A percentile compares a stretch with the other conserved stretches of the same genome.
Evolutionary conservation across 2,113 vertebrate genomes (phyloP).

Genomic region (Condylura cristata): DNA sequence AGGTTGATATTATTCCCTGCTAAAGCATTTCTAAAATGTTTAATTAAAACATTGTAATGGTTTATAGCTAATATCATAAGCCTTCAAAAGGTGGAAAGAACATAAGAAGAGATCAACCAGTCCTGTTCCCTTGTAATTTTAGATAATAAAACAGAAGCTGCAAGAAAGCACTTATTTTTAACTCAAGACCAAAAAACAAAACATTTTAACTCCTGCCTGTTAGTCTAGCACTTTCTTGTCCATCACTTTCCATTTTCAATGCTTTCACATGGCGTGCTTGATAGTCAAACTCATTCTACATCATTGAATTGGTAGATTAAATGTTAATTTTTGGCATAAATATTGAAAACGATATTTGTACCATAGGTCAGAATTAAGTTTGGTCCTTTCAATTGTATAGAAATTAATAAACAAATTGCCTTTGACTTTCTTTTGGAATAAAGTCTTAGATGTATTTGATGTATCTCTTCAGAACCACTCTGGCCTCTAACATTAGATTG

Average conservation of each 20-base stretch:
- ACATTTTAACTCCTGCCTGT: not conserved
- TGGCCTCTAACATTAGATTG: not conserved
- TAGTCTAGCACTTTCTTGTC: not conserved
- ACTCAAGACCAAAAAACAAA: not conserved
- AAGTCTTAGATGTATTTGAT: not conserved
- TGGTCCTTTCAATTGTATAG: not conserved
- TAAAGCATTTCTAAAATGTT: not conserved
- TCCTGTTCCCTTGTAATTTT: not conserved
- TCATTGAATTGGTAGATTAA: not conserved
- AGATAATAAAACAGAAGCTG: not conserved
- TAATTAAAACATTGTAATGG: not conserved
- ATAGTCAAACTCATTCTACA: not conserved
- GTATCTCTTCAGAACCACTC: not conserved
- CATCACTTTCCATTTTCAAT: not conserved
- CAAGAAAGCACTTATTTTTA: constrained; percentile 27
- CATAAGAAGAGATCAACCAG: not conserved
- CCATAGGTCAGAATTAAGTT: not conserved
- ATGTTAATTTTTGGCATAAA: not conserved
- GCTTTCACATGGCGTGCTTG: not conserved
- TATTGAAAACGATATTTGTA: not conserved
- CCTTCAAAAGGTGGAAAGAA: not conserved
- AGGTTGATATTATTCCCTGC: not conserved
- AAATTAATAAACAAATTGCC: constrained; percentile 1
- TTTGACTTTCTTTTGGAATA: not conserved
- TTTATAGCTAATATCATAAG: not conserved